Evolutionary conservation across 2,797 vertebrate genomes (phyloP), one percentile per base, ranked within the genome.

Genomic region (Gallirallus australis): DNA sequence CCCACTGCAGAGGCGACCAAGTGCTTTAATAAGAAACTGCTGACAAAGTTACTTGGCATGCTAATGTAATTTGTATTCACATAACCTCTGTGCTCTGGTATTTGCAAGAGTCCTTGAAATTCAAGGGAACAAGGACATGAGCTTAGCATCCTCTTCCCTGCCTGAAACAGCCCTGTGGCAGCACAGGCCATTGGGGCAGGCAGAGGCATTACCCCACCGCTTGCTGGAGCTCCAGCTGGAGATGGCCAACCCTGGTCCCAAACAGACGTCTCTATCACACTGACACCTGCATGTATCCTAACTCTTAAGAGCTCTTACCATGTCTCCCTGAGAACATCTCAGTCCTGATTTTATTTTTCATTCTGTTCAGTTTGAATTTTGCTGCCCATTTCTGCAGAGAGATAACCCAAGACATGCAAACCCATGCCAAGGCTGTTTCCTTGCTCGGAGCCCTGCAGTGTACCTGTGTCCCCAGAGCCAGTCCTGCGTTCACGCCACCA

Each of bases 91-190:
- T 69, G 88, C 86, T 96, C 82, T 80, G 88, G 71, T 90, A 79
- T 96, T 94, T 96, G 66, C 87, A 90, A 95, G 75, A 95, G 93
- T 96, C 96, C 95, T 96, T 96, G 93, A 96, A 94, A 95, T 92
- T 94, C 91, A 92, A 95, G 91, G 86, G 78, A 96, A 37, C 57
- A 63, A 84, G 86, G 64, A 89, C 88, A 92, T 89, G 86, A 95
- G 90, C 40, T 80, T 52, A 85, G 88, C 77, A 77, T 82, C 93
- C 77, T 94, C 82, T 48, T 92, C 75, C 60, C 81, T 1, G 30
- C 66, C 80, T 89, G 81, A 57, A 70, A 56, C 23, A 66, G 33
- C n/a, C 84, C 57, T 42, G 64, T 20, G 35, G 27, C 48, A 85
- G 59, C 45, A 28, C 23, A n/a, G 79, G 59, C 57, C 42, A 1